Conservation (phyloP, 2,888 invertebrate genomes). For the Sacculina carcini region DNA sequence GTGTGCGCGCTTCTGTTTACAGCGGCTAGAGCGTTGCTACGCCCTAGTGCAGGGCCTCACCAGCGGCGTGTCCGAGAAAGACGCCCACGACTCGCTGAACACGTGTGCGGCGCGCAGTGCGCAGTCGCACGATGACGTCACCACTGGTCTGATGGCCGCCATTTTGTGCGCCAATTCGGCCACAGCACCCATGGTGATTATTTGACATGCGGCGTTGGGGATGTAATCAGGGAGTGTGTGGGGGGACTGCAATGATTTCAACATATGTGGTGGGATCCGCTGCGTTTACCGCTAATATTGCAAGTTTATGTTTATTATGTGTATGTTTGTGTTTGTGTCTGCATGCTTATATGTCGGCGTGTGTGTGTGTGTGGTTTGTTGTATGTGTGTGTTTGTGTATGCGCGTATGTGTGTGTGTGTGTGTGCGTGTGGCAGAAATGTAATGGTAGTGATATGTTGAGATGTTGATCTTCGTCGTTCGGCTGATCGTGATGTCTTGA, state of each 20-base stretch:
- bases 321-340: too few relatives aligned
- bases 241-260: not conserved
- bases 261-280: not conserved
- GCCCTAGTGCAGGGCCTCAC: slow-evolving; percentile 45
- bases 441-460: too few relatives aligned
- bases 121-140: slow-evolving; percentile 72
- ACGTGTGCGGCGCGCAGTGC: slow-evolving; percentile 58
- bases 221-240: not conserved
- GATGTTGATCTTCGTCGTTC: too few relatives aligned
- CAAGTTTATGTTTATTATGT: not conserved
- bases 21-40: too few relatives aligned
- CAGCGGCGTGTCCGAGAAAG: slow-evolving; percentile 65
- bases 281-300: not conserved
- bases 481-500: too few relatives aligned
- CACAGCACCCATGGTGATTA: slow-evolving; percentile 36
- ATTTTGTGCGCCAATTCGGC: slow-evolving; percentile 65
- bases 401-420: too few relatives aligned
- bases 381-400: too few relatives aligned
- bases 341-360: too few relatives aligned
- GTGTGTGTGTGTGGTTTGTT: not conserved
- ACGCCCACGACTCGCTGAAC: slow-evolving; percentile 71
- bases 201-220: not conserved
- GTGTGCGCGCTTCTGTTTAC: too few relatives aligned
- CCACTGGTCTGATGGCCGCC: slow-evolving; percentile 60
- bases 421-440: too few relatives aligned